Conservation (phyloP, 2,113 vertebrate genomes). For the Pycnonotus jocosus region DNA sequence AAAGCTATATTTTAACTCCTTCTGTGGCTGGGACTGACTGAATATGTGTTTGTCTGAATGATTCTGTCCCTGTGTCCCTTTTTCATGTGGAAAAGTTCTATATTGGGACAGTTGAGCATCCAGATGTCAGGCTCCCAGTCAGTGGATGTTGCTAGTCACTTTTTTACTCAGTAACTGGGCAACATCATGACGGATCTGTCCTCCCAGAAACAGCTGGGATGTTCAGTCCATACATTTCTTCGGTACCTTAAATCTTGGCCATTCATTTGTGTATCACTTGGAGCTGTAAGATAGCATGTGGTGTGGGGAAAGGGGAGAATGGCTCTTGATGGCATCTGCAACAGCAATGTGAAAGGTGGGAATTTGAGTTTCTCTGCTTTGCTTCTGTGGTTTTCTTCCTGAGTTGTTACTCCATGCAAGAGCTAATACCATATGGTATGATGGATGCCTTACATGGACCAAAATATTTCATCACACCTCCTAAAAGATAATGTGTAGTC, state of each 20-base stretch:
- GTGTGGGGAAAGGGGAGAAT: not conserved
- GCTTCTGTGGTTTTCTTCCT: not conserved
- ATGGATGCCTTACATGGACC: not conserved
- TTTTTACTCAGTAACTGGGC: not conserved
- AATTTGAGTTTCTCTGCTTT: not conserved
- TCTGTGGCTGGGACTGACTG: not conserved
- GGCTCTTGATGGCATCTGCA: not conserved
- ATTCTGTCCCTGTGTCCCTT: not conserved
- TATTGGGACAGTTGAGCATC: not conserved
- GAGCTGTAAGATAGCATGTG: not conserved
- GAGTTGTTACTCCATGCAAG: not conserved
- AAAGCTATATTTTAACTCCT: not conserved
- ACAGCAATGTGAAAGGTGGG: not conserved
- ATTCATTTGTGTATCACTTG: not conserved
- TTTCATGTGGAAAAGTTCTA: not conserved
- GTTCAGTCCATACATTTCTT: not conserved
- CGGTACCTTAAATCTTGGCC: not conserved
- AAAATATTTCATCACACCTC: not conserved
- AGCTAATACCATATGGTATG: not conserved
- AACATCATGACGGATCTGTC: not conserved
- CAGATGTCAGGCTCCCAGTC: not conserved
- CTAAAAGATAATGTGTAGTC: not conserved
- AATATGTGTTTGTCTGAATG: not conserved
- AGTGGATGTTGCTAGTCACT: not conserved
- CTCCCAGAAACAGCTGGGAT: not conserved